Conservation (phyloP, 2,797 vertebrate species). For the Eulemur mongoz region DNA sequence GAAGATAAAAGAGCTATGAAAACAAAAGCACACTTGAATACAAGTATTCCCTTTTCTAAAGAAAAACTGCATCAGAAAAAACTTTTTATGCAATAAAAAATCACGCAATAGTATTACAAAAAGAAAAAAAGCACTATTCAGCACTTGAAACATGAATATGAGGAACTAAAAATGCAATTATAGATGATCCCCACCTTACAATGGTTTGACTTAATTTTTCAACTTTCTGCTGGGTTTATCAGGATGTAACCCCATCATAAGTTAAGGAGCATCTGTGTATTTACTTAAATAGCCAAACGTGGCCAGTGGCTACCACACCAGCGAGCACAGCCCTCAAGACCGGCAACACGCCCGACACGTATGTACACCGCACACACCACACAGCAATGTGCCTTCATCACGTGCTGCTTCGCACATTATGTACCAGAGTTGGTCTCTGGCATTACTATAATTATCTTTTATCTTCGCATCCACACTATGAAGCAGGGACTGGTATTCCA, state of each 20-base stretch:
- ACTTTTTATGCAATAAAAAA: background rate
- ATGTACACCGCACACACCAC: background rate
- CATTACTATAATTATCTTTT: background rate
- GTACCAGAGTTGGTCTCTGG: background rate
- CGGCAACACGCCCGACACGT: rapidly evolving
- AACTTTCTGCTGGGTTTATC: background rate
- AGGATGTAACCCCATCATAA: background rate
- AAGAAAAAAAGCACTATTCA: background rate
- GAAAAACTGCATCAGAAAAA: background rate
- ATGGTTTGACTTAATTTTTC: background rate
- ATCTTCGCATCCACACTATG: background rate
- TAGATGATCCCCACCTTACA: background rate
- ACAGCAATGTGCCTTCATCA: background rate
- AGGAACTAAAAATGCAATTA: background rate
- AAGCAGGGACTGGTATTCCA: background rate
- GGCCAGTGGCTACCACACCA: rapidly evolving
- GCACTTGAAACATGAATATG: background rate
- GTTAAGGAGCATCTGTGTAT: background rate
- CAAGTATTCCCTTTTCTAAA: background rate
- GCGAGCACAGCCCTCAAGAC: background rate
- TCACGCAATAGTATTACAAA: background rate
- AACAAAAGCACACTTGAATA: background rate
- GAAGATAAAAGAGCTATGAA: constrained; percentile 95
- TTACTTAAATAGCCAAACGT: background rate
- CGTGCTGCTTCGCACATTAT: rapidly evolving